Conservation (phyloP, 2,113 vertebrate species). For the Notiomystis cincta region DNA sequence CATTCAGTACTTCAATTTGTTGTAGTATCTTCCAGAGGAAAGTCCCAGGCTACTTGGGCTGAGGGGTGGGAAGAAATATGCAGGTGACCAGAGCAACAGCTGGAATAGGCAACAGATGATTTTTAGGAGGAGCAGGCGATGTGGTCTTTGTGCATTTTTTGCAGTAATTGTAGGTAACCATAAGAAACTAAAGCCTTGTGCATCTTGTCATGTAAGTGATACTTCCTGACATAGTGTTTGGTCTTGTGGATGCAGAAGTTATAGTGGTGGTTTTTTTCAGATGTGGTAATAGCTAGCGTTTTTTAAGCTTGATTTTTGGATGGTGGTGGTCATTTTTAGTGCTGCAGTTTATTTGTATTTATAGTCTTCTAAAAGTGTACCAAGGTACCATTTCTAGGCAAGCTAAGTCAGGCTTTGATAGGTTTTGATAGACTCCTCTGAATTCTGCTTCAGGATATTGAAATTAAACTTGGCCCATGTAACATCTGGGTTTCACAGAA, state of each 20-base stretch:
- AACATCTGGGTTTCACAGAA: background rate
- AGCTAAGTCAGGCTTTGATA: background rate
- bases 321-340: background rate
- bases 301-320: background rate
- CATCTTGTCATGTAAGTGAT: background rate
- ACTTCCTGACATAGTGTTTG: background rate
- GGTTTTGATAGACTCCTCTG: background rate
- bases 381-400: background rate
- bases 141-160: slow-evolving; percentile 31
- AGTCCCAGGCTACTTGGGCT: background rate
- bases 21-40: background rate
- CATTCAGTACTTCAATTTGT: background rate
- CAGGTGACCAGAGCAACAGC: slow-evolving; percentile 70
- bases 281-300: background rate
- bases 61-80: slow-evolving; percentile 26
- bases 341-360: background rate
- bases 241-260: background rate
- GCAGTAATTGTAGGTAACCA: slow-evolving; percentile 42
- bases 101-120: slow-evolving; percentile 48
- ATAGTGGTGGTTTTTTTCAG: background rate
- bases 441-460: background rate
- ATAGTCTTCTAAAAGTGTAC: background rate
- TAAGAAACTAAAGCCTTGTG: background rate
- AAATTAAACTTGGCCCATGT: background rate
- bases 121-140: slow-evolving; percentile 41